phyloP scores from a whole-genome alignment of 2,113 vertebrate species.

The Elephantulus edwardii region DNA sequence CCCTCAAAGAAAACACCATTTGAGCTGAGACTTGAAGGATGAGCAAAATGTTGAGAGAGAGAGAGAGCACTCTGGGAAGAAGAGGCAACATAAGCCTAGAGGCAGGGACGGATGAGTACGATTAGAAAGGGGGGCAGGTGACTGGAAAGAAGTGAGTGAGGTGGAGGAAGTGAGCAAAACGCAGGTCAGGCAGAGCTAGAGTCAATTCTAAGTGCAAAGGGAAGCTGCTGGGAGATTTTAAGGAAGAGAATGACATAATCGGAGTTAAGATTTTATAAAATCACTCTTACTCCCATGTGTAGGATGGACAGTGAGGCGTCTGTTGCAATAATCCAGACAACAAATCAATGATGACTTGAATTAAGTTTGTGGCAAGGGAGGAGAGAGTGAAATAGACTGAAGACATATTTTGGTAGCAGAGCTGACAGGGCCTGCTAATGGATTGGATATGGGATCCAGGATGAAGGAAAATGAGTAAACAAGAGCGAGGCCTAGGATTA shows the following conservation, averaged over 20 bases:
- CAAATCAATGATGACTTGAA: constrained; percentile 69
- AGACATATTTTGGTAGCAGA: constrained; percentile 1
- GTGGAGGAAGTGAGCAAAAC: neutral
- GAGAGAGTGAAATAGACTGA: constrained; percentile 6
- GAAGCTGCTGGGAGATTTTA: constrained; percentile 58
- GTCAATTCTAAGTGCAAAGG: constrained; percentile 28
- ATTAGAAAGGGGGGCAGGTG: neutral
- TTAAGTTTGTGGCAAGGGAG: constrained; percentile 46
- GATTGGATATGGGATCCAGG: neutral
- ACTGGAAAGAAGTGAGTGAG: neutral
- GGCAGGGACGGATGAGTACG: neutral
- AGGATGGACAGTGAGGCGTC: constrained; percentile 54
- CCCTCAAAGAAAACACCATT: neutral
- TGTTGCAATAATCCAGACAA: constrained; percentile 65
- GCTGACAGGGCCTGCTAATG: neutral
- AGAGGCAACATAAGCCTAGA: neutral
- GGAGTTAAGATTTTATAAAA: constrained; percentile 75
- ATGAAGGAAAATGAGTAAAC: neutral
- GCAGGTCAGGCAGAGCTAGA: neutral
- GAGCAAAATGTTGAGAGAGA: neutral
- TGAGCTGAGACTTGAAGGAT: neutral
- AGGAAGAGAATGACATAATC: constrained; percentile 65
- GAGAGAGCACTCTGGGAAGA: neutral
- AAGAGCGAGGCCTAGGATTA: neutral
- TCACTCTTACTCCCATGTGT: constrained; percentile 22